A percentile compares a stretch with the other conserved stretches of the same genome.
These are phyloP conservation scores for Yponomeuta plumbellus DNA, from an alignment of 2,888 invertebrate species.

Conservation along the genomic window DNA sequence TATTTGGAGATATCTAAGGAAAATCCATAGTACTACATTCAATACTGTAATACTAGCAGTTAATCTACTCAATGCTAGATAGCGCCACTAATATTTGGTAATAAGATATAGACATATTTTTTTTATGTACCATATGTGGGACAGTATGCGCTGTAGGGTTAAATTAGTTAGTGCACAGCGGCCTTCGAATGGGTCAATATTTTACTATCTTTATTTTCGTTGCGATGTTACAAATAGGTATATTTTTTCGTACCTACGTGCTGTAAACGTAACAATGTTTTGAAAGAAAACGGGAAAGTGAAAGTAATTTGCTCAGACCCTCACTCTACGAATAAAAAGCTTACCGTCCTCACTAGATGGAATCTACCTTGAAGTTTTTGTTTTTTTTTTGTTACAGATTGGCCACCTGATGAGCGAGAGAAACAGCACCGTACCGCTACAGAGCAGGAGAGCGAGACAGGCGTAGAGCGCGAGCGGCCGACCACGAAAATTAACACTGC, in stretches of 20 bases:
- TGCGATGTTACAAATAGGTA: neutral
- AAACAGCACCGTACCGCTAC: neutral
- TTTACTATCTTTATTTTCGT: neutral
- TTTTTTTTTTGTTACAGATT: neutral
- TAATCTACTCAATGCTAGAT: too few relatives aligned
- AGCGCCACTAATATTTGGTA: too few relatives aligned
- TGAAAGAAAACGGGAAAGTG: neutral
- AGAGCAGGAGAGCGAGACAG: slow-evolving; percentile 51
- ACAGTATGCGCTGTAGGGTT: too few relatives aligned
- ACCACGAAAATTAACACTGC: slow-evolving; percentile 46
- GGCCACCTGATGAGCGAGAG: neutral
- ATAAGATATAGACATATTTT: too few relatives aligned
- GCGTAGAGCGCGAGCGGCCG: slow-evolving; percentile 56
- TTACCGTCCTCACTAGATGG: neutral
- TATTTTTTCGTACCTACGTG: neutral
- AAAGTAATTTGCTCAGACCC: neutral
- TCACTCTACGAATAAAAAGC: neutral
- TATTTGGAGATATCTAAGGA: too few relatives aligned
- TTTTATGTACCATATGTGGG: too few relatives aligned
- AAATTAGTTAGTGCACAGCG: too few relatives aligned
- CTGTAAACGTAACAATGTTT: neutral
- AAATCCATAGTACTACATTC: too few relatives aligned
- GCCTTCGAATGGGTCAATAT: too few relatives aligned
- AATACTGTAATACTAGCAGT: too few relatives aligned
- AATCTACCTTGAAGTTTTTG: neutral